A percentile compares a stretch with the other conserved stretches of the same genome.
These are phyloP conservation scores for Syrrhaptes paradoxus DNA, from an alignment of 2,113 vertebrate genomes.

Conservation along the genomic window DNA sequence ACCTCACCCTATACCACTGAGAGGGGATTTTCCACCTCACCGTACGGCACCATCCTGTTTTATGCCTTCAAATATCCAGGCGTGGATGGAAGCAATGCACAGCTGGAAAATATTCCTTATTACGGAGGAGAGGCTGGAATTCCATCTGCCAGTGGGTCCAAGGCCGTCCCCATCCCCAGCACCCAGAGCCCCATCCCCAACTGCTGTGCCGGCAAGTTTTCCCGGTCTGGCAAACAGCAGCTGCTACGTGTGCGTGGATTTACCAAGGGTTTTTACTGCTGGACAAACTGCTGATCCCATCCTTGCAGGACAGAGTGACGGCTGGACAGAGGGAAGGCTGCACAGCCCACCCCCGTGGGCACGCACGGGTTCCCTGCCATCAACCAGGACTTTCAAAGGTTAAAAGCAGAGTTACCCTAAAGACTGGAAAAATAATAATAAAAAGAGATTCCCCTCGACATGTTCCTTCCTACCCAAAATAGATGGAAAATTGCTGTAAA, in stretches of 20 bases:
- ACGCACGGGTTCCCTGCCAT: neutral
- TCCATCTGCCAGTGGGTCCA: fast-evolving
- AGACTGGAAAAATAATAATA: neutral
- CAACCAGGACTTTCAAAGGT: neutral
- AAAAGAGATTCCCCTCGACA: slow-evolving; percentile 16
- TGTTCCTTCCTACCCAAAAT: slow-evolving; percentile 36
- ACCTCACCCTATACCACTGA: neutral
- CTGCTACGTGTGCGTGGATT: neutral
- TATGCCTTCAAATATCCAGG: slow-evolving; percentile 12
- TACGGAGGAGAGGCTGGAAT: neutral
- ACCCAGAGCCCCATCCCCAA: neutral
- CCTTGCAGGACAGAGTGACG: fast-evolving
- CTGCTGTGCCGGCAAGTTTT: neutral
- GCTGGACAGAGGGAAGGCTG: neutral
- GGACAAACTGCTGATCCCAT: neutral
- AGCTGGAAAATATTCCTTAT: slow-evolving; percentile 38
- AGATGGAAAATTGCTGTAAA: slow-evolving; percentile 58
- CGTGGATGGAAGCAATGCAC: neutral
- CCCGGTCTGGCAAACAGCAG: neutral
- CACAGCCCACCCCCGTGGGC: fast-evolving
- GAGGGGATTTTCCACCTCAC: slow-evolving; percentile 30
- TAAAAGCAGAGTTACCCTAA: neutral
- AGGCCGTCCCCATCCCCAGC: neutral
- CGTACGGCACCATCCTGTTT: neutral
- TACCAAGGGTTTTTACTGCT: neutral